Conservation (phyloP, 2,797 vertebrate genomes). For the Adelosebastes latens region DNA sequence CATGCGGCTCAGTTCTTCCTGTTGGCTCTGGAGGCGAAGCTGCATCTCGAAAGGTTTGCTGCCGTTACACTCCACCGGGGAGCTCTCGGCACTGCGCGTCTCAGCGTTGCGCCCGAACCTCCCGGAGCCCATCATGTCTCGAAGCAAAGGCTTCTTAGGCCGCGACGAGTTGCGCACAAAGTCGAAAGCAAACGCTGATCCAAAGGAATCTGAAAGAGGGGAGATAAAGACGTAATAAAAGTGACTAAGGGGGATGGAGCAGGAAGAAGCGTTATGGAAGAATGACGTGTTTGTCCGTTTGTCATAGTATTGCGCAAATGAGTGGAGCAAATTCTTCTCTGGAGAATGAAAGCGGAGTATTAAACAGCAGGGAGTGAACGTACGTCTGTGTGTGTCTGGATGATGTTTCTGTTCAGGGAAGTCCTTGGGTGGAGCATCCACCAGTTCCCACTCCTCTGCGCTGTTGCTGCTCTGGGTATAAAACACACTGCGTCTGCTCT, state of each 20-base stretch:
- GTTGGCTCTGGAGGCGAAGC: conserved; percentile 87
- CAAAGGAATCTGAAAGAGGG: conserved; percentile 78
- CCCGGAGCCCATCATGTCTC: conserved; percentile 83
- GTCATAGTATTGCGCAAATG: not conserved
- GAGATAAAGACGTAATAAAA: not conserved
- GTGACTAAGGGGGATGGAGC: not conserved
- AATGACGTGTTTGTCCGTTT: not conserved
- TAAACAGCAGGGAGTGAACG: conserved; percentile 1
- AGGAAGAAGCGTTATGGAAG: not conserved
- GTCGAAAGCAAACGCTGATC: conserved; percentile 91
- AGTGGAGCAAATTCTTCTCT: not conserved
- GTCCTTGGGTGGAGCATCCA: conserved; percentile 90
- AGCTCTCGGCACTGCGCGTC: conserved; percentile 76
- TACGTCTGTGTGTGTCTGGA: conserved; percentile 80
- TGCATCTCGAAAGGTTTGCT: conserved; percentile 83
- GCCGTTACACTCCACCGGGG: conserved; percentile 80
- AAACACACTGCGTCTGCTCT: conserved; percentile 91
- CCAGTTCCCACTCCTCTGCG: conserved; percentile 92
- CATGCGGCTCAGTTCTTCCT: conserved; percentile 86
- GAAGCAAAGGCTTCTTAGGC: conserved; percentile 82
- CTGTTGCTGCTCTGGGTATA: conserved; percentile 79
- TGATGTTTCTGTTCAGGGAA: conserved; percentile 85
- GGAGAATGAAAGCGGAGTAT: not conserved
- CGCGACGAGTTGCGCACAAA: conserved; percentile 86
- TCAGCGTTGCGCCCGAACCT: conserved; percentile 65